These are phyloP conservation scores for Magallana ariakensis DNA, from an alignment of 1,140 invertebrate species.

Conservation along the genomic window DNA sequence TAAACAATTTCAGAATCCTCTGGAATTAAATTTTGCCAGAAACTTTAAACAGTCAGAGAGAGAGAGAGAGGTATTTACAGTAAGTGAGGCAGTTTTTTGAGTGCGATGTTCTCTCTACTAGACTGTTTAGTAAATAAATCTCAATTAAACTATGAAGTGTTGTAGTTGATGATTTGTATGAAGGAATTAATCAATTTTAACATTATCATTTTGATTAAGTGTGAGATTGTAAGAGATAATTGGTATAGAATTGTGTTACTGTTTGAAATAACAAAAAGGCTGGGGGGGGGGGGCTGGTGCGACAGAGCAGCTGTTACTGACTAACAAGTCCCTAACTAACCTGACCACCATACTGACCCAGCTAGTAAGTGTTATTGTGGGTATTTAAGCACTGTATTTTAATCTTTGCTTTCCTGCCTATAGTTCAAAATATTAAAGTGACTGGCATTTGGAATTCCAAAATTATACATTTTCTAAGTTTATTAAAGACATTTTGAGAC, in stretches of 20 bases:
- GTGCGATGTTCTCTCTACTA: neutral
- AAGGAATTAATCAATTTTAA: too few species aligned
- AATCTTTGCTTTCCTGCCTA: too few species aligned
- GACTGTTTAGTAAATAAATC: neutral
- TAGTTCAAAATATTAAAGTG: too few species aligned
- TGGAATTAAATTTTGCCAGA: too few species aligned
- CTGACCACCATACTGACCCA: slow-evolving; percentile 74
- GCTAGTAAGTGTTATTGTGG: slow-evolving; percentile 65
- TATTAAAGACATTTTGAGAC: too few species aligned
- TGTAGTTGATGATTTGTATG: neutral
- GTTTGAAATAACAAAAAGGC: slow-evolving; percentile 72
- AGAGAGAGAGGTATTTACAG: neutral
- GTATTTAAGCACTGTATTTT: too few species aligned
- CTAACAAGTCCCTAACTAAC: slow-evolving; percentile 77
- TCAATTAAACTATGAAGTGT: neutral
- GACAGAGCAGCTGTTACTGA: slow-evolving; percentile 76
- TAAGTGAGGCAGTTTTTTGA: neutral
- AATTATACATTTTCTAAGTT: too few species aligned
- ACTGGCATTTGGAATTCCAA: too few species aligned
- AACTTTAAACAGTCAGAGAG: too few species aligned
- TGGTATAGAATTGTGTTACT: neutral
- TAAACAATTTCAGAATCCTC: too few species aligned
- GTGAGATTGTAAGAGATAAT: too few species aligned
- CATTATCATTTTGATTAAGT: too few species aligned
- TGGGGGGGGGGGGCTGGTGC: slow-evolving; percentile 67